A percentile compares a stretch with the other conserved stretches of the same genome.
Evolutionary conservation across 2,113 vertebrate species (phyloP).

Genomic region (Catharus fuscescens): DNA sequence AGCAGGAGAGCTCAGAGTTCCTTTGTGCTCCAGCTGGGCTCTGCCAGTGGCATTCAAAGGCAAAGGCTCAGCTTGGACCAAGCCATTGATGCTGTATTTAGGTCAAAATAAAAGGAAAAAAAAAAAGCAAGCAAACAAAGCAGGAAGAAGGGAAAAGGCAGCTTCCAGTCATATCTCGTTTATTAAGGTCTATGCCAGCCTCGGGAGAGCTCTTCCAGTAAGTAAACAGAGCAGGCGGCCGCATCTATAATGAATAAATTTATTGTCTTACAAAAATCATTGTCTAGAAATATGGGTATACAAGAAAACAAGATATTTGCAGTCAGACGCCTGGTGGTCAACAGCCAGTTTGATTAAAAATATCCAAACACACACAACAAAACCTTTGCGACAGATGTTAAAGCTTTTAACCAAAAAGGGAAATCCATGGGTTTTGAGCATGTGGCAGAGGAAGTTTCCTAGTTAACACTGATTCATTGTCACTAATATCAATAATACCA

Average conservation of each 20-base stretch:
- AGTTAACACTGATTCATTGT: constrained; percentile 83
- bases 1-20: too few relatives aligned
- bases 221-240: constrained; percentile 77
- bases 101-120: not conserved
- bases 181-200: constrained; percentile 73
- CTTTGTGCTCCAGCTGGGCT: not conserved
- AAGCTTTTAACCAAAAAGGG: constrained; percentile 91
- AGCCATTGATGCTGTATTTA: not conserved
- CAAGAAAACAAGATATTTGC: constrained; percentile 87
- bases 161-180: constrained; percentile 68
- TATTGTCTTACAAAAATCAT: constrained; percentile 98
- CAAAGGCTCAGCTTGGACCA: not conserved
- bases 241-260: constrained; percentile 95
- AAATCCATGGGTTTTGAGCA: constrained; percentile 70
- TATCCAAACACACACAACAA: constrained; percentile 77
- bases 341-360: constrained; percentile 86
- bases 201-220: constrained; percentile 61
- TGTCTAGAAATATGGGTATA: constrained; percentile 97
- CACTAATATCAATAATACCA: constrained; percentile 77
- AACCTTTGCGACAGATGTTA: constrained; percentile 84
- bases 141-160: constrained; percentile 67
- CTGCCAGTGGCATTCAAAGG: not conserved
- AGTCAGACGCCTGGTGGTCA: constrained; percentile 88
- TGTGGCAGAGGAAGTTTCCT: constrained; percentile 76
- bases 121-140: not conserved